Base-by-base conservation (phyloP, 2,797 vertebrate species). In the Argya squamiceps region DNA sequence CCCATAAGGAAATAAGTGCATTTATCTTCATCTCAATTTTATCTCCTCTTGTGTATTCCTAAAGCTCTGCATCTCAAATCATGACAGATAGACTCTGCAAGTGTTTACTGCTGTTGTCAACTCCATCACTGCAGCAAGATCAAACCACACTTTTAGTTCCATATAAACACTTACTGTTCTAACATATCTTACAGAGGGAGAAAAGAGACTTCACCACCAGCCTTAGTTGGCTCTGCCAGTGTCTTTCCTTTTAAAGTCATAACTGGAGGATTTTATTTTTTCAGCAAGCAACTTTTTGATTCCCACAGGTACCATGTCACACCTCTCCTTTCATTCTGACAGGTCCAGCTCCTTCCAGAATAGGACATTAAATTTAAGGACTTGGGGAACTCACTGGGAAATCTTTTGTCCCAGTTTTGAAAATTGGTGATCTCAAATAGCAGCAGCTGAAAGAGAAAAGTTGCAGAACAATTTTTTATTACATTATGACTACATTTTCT, bases 1-100 rank as follows among this genome's bases (percentile, higher is more conserved):
- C 77, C 46, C 71, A 47, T 12, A 26, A 77, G 50, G 55, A 92
- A 93, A 81, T 75, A 62, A 88, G 15, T 0, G 0, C 49, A 49
- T 93, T 74, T 88, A 58, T 92, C 91, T 95, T 92, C 59, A 89
- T 70, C 75, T 77, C 78, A 46, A 3, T 95, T 89, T 64, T 30
- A 53, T 60, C 71, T 93, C 34, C 73, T 74, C 67, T n/a, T 64
- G 41, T 67, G 47, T 58, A 83, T 89, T 76, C 77, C 80, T 82
- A 20, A 79, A 84, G 39, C 34, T 67, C 44, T 53, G 44, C 44
- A 67, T 43, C 81, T 94, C 58, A 89, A 92, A 79, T 79, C 36
- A 32, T 60, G 86, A 84, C 81, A 94, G 88, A 83, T 26, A 79
- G 43, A 73, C 69, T 90, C 67, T 52, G 55, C 23, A 43, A 30